Evolutionary conservation across 2,888 invertebrate species (phyloP), one percentile per base, ranked within the genome.

Genomic region (Amitus sp.): DNA sequence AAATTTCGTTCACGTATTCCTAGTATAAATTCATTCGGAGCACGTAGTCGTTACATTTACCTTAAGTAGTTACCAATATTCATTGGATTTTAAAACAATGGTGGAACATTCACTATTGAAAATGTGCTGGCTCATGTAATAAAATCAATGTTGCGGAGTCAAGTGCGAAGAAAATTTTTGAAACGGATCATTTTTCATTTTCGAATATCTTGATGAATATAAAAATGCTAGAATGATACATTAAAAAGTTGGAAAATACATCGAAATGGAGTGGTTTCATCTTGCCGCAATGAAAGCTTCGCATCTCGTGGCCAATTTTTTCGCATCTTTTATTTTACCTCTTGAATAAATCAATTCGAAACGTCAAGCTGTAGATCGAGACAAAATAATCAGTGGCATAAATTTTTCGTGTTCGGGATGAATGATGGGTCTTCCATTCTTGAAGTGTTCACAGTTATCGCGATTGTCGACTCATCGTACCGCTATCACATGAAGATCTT

Each of bases 1-100:
- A 10, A 34, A 49, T 49, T 56, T 56, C 42, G 28, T 49, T 56
- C 56, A 46, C 56, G 56, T 46, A 33, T 19, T 34, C 47, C 27
- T 19, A 23, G 37, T 28, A 9, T 18, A 45, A 56, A 46, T 49
- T 45, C 34, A 46, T 49, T 56, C 49, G n/a, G 42, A 19, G 37
- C 55, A 48, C 54, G 54, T 30, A 23, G 47, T 12, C 28, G 33
- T 47, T 17, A 34, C 54, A 47, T 54, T 39, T 40, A 54, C 39
- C 27, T 46, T 18, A 30, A 10, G 15, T 12, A 40, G 33, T 47
- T 37, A 23, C 20, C 46, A 39, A 53, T 47, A 53, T 53, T 47
- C 40, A 53, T 40, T 40, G 13, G 28, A 13, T 47, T 47, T 40
- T 40, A 37, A 48, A 13, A 33, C 23, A 37, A 7, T 6, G 5